A percentile compares a stretch with the other conserved stretches of the same genome.
Conservation (phyloP, 1,140 invertebrate species). For the Drosophila albomicans region DNA sequence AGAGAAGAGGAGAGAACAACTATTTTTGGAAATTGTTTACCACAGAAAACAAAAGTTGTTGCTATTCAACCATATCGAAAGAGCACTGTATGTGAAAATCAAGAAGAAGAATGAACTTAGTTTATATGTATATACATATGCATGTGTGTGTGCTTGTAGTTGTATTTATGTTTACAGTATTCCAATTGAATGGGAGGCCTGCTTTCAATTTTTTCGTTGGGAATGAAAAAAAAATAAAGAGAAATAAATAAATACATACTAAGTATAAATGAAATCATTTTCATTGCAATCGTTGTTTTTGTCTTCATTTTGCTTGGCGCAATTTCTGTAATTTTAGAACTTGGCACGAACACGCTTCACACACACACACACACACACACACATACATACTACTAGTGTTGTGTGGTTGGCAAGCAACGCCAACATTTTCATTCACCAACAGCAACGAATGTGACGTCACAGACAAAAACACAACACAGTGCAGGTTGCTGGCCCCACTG, state of each 20-base stretch:
- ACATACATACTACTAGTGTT: slow-evolving; percentile 5
- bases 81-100: slow-evolving; percentile 7
- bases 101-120: neutral
- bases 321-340: slow-evolving; percentile 79
- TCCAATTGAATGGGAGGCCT: slow-evolving; percentile 35
- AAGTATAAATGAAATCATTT: slow-evolving; percentile 38
- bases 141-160: slow-evolving; percentile 2
- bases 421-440: slow-evolving; percentile 54
- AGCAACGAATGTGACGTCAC: slow-evolving; percentile 65
- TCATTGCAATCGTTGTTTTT: slow-evolving; percentile 22
- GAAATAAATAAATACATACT: slow-evolving; percentile 6
- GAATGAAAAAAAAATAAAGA: slow-evolving; percentile 48
- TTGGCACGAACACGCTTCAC: slow-evolving; percentile 61
- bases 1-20: neutral
- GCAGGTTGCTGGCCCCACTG: slow-evolving; percentile 68
- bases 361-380: slow-evolving; percentile 15
- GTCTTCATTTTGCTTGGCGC: slow-evolving; percentile 40
- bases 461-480: slow-evolving; percentile 33
- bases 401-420: slow-evolving; percentile 47
- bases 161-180: slow-evolving; percentile 17
- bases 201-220: slow-evolving; percentile 67
- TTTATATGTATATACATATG: slow-evolving; percentile 1
- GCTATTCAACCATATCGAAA: slow-evolving; percentile 15
- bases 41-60: slow-evolving; percentile 18
- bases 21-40: slow-evolving; percentile 31